These are phyloP conservation scores for Idaea aversata DNA, from an alignment of 2,888 invertebrate genomes.

Conservation along the genomic window DNA sequence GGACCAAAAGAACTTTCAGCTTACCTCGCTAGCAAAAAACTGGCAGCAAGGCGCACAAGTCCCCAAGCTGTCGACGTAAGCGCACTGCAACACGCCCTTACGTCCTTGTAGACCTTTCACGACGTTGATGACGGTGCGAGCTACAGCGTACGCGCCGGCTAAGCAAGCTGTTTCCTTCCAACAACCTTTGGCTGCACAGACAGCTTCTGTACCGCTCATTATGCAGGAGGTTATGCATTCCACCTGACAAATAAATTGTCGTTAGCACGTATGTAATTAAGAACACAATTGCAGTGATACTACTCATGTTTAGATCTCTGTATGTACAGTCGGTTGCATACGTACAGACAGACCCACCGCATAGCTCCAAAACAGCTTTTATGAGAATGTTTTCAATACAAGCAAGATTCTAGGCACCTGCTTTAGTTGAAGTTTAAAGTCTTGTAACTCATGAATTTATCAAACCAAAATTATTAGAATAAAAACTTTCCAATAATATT, in stretches of 20 bases:
- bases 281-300: too few species aligned
- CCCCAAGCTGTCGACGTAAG: constrained; percentile 61
- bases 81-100: constrained; percentile 56
- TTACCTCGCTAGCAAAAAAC: constrained; percentile 68
- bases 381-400: too few species aligned
- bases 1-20: too few species aligned
- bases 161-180: constrained; percentile 54
- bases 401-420: too few species aligned
- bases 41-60: constrained; percentile 67
- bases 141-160: constrained; percentile 67
- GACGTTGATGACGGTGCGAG: constrained; percentile 63
- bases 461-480: too few species aligned
- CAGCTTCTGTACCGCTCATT: constrained; percentile 62
- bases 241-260: constrained; percentile 37
- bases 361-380: too few species aligned
- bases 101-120: constrained; percentile 60
- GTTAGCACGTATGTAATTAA: neutral
- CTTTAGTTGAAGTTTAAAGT: too few species aligned
- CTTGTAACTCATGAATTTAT: too few species aligned
- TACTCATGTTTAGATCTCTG: too few species aligned
- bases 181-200: constrained; percentile 55
- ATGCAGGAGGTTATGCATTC: constrained; percentile 70
- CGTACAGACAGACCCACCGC: too few species aligned
- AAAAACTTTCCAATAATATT: too few species aligned
- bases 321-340: too few species aligned